Evolutionary conservation across 1,140 invertebrate genomes (phyloP), one percentile per base, ranked within the genome.

Genomic region (Neodiprion pinetum): DNA sequence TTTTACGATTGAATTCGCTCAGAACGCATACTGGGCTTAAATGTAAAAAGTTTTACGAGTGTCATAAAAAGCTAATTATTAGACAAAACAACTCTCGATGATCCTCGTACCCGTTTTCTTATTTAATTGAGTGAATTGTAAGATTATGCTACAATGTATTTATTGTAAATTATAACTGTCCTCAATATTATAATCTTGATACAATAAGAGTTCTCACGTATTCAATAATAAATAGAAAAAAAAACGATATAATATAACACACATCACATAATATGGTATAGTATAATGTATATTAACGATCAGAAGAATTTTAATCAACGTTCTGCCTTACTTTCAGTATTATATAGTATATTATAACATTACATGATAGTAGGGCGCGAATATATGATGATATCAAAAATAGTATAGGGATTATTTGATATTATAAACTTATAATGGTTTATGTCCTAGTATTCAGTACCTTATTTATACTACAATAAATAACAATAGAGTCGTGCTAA

Each of bases 151-250:
- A 61, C 53, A 17, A 61, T 61, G 11, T 8, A 61, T 61, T 61
- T 61, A 61, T 61, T 61, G 53, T 61, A 12, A 12, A 61, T 61
- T 9, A 17, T 7, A 12, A 61, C n/a, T 61, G 53, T 61, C 11
- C 9, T 72, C 48, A 81, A 70, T 81, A 79, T 83, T 40, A 40
- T 81, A 81, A 76, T 80, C 72, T 83, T 69, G 71, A 81, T 75
- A 79, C 40, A 82, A 61, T 61, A 48, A 14, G 61, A 74, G 78
- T 81, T 75, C 76, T 81, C 78, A 72, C 74, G 71, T 80, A 76
- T 75, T 74, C 65, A 71, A 80, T 80, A 84, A 84, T 84, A 84
- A 84, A 14, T 69, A 70, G 61, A 75, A 77, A 17, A 72, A 74
- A 76, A 71, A 71, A 67, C 76, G 66, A 67, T 75, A 73, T 74